Conservation (phyloP, 2,113 vertebrate species). For the Larimichthys crocea region DNA sequence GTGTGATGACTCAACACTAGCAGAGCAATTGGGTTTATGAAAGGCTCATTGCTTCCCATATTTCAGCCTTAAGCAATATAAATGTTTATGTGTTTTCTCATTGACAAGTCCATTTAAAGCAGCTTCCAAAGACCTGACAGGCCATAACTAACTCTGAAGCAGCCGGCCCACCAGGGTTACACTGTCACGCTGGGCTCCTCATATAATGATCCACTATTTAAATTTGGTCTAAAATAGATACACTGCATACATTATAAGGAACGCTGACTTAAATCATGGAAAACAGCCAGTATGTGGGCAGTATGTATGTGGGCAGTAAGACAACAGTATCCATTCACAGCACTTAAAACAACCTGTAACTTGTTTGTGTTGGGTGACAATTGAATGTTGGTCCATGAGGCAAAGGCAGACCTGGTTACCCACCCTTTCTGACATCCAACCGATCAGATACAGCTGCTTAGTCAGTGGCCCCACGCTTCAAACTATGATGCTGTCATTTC, state of each 20-base stretch:
- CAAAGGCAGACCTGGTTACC: too few species aligned
- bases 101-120: constrained; percentile 59
- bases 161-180: not conserved
- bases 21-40: constrained; percentile 65
- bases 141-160: constrained; percentile 44
- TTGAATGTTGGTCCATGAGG: too few species aligned
- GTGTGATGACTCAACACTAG: constrained; percentile 57
- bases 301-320: not conserved
- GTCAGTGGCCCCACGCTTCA: too few species aligned
- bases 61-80: constrained; percentile 68
- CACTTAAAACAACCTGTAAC: too few species aligned
- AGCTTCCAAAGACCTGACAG: constrained; percentile 53
- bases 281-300: not conserved
- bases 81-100: constrained; percentile 64
- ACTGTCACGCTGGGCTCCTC: constrained; percentile 3
- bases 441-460: too few species aligned
- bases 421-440: too few species aligned
- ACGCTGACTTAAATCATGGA: too few species aligned
- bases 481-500: too few species aligned
- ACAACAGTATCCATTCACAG: too few species aligned
- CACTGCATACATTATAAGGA: not conserved
- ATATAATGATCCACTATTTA: not conserved
- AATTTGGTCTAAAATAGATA: not conserved
- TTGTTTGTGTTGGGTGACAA: too few species aligned
- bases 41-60: constrained; percentile 67